A percentile compares a stretch with the other conserved stretches of the same genome.
phyloP scores from a whole-genome alignment of 2,888 invertebrate species.

The Pseudoips prasinana region DNA sequence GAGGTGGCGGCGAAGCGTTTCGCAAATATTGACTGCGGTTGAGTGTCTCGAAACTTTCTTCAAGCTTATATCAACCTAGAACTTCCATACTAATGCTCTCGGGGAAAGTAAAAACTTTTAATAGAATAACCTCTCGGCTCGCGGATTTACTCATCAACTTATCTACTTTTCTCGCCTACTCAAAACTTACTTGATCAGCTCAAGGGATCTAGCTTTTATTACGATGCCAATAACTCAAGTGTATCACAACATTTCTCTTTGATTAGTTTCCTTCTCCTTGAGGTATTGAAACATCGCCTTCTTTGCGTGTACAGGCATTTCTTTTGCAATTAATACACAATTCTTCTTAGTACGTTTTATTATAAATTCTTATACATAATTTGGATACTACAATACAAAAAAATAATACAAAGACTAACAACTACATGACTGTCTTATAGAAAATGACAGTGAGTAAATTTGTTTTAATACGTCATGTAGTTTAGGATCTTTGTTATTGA shows the following conservation, averaged over 20 bases:
- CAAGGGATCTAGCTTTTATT: slow-evolving; percentile 6
- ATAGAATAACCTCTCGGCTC: slow-evolving; percentile 28
- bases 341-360: slow-evolving; percentile 21
- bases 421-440: slow-evolving; percentile 11
- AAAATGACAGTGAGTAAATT: neutral
- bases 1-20: slow-evolving; percentile 48
- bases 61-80: slow-evolving; percentile 34
- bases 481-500: slow-evolving; percentile 9
- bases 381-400: slow-evolving; percentile 24
- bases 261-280: slow-evolving; percentile 7
- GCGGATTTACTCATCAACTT: slow-evolving; percentile 22
- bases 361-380: slow-evolving; percentile 30
- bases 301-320: neutral
- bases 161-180: slow-evolving; percentile 22
- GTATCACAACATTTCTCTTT: slow-evolving; percentile 3
- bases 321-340: slow-evolving; percentile 3
- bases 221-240: neutral
- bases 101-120: slow-evolving; percentile 36
- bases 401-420: slow-evolving; percentile 26
- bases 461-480: slow-evolving; percentile 16
- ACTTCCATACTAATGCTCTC: slow-evolving; percentile 35
- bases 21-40: slow-evolving; percentile 56
- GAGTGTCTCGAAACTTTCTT: slow-evolving; percentile 45
- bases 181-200: slow-evolving; percentile 10
- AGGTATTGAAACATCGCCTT: too few species aligned